Evolutionary conservation across 1,140 invertebrate genomes (phyloP).

Genomic region (Phenacoccus solenopsis): DNA sequence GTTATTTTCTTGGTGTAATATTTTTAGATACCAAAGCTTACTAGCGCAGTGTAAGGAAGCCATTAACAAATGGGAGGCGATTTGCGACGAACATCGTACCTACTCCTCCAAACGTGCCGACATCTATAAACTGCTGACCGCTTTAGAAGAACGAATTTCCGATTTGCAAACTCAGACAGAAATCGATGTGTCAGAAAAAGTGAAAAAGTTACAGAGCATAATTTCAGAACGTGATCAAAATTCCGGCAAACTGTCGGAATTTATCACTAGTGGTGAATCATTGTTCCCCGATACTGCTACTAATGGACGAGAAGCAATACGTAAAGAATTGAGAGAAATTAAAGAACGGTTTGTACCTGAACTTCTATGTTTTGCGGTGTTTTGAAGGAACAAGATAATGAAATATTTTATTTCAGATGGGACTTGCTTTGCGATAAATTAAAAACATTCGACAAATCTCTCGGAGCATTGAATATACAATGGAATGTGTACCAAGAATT

Average conservation of each 20-base stretch:
- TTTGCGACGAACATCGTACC: slow-evolving; percentile 69
- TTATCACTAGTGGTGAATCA: slow-evolving; percentile 67
- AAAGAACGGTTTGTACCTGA: slow-evolving; percentile 40
- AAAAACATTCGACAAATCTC: slow-evolving; percentile 63
- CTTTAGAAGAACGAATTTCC: slow-evolving; percentile 58
- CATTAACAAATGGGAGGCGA: slow-evolving; percentile 68
- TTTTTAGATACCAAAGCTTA: slow-evolving; percentile 59
- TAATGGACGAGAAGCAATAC: slow-evolving; percentile 71
- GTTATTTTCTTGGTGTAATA: not conserved
- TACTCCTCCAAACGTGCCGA: slow-evolving; percentile 66
- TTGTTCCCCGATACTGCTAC: slow-evolving; percentile 82
- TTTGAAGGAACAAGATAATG: not conserved
- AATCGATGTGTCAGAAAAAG: slow-evolving; percentile 40
- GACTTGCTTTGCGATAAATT: slow-evolving; percentile 69
- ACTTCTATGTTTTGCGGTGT: not conserved
- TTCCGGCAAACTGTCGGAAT: slow-evolving; percentile 53
- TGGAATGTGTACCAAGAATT: slow-evolving; percentile 75
- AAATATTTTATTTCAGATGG: slow-evolving; percentile 43
- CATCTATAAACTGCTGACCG: slow-evolving; percentile 59
- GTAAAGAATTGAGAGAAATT: slow-evolving; percentile 61
- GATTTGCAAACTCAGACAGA: slow-evolving; percentile 35
- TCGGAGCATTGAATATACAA: slow-evolving; percentile 70
- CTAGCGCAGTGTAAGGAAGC: slow-evolving; percentile 74
- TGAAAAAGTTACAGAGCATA: slow-evolving; percentile 57
- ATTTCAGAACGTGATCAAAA: slow-evolving; percentile 70